Base-by-base conservation (phyloP, 1,140 invertebrate species). In the Apis cerana region DNA sequence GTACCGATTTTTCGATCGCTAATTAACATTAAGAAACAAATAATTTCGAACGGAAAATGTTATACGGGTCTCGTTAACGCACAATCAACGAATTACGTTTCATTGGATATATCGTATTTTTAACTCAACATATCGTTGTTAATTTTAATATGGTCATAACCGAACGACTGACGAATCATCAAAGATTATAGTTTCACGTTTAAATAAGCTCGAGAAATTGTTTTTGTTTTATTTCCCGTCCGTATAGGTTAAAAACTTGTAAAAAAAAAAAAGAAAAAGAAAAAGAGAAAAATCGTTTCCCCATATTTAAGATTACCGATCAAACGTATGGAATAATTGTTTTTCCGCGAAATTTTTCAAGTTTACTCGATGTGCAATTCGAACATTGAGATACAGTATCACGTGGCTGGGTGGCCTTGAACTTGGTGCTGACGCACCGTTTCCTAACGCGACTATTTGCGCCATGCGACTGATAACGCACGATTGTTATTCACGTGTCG, bases 381-480 rank as follows among this genome's bases (percentile, higher is more conserved):
- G 33, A 58, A 10, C 59, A 62, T 65, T 21, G 69, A 69, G 59
- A 88, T 78, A 83, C 50, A 13, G 23, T 83, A 80, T 90, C 90
- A 91, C 89, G 91, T 90, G 90, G 85, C 52, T 4, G 17, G 78
- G 71, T 85, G 82, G 81, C 91, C 91, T 92, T 92, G 91, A 93
- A 92, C 92, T 93, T 93, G 91, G 85, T 69, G 75, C 69, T 80
- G 84, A 33, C 88, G 79, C 72, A 85, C 82, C 62, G 27, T 61
- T 76, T 82, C 79, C 84, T 84, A 78, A 77, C 83, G 82, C 27
- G 77, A 58, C 84, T 87, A 87, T 89, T 87, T 86, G 72, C 67
- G 87, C 85, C 76, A 85, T 62, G 54, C 83, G 83, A 70, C 75
- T 89, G 89, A 90, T 90, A 90, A 89, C 77, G 48, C 52, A 27